Evolutionary conservation across 2,888 invertebrate genomes (phyloP).

Genomic region (Nezara viridula): DNA sequence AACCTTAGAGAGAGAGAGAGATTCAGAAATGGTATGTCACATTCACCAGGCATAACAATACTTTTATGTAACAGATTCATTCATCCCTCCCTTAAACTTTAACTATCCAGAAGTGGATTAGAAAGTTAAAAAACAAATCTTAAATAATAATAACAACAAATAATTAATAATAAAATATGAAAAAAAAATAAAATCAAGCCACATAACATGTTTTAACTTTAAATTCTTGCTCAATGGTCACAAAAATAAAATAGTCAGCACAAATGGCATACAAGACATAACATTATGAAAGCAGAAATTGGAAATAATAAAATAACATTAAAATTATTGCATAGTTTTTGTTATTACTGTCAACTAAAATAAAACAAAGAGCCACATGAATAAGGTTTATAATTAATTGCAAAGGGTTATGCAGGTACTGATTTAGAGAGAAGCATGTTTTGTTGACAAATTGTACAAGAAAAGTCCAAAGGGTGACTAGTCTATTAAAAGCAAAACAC

Average conservation of each 20-base stretch:
- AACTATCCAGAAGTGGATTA: background rate
- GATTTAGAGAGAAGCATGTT: background rate
- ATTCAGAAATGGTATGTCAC: background rate
- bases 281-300: background rate
- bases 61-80: background rate
- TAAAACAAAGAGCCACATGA: background rate
- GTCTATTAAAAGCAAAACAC: background rate
- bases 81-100: background rate
- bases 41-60: background rate
- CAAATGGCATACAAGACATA: background rate
- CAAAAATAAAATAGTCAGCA: background rate
- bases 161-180: too few species aligned
- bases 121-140: background rate
- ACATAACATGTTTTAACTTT: background rate
- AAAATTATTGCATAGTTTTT: background rate
- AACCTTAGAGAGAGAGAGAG: too few species aligned
- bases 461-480: constrained; percentile 35
- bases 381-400: background rate
- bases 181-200: background rate
- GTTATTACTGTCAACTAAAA: background rate
- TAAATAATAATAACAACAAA: background rate
- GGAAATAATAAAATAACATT: background rate
- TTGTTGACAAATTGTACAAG: background rate
- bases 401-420: background rate
- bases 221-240: background rate